Evolutionary conservation across 2,888 invertebrate species (phyloP), one percentile per base, ranked within the genome.

Genomic region (Dorcus hopei): DNA sequence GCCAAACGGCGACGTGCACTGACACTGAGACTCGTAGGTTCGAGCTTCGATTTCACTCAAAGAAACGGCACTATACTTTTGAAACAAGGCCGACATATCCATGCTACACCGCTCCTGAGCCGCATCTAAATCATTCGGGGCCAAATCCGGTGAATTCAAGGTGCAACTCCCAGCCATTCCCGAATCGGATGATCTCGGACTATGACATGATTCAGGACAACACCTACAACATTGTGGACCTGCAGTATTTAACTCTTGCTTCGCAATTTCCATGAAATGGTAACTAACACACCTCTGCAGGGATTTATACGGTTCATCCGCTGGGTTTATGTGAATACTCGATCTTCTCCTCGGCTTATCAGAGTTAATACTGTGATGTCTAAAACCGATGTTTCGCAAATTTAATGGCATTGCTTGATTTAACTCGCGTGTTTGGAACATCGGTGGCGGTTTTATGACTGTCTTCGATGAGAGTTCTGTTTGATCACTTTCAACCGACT

Each of bases 81-180:
- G 68, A 55, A 69, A 72, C 23, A 73, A 59, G 11, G 68, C 56
- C 57, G 63, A 61, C 68, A 73, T 71, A 58, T 72, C 71, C 42
- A 65, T 65, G 57, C 73, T 73, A 54, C 64, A 69, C 38, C 72
- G 62, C 57, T 71, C 69, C 54, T 68, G 70, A 3, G 63, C 62
- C 7, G 67, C 58, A 40, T 61, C 54, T 8, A 65, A 55, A 52
- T 74, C 73, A 59, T 70, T 70, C 1, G 64, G 55, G 48, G 71
- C 69, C n/a, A 86, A 80, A 75, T 89, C 89, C 0, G 89, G 89
- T 0, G 89, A 88, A 4, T 89, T 85, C 60, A 90, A 80, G 56
- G 87, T 87, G 71, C 88, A 90, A 77, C 91, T 91, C 26, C 92
- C 93, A 0, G 91, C 93, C 79, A 93, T 89, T 23, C 93, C 93